phyloP scores from a whole-genome alignment of 2,113 vertebrate genomes.

The Micromys minutus region DNA sequence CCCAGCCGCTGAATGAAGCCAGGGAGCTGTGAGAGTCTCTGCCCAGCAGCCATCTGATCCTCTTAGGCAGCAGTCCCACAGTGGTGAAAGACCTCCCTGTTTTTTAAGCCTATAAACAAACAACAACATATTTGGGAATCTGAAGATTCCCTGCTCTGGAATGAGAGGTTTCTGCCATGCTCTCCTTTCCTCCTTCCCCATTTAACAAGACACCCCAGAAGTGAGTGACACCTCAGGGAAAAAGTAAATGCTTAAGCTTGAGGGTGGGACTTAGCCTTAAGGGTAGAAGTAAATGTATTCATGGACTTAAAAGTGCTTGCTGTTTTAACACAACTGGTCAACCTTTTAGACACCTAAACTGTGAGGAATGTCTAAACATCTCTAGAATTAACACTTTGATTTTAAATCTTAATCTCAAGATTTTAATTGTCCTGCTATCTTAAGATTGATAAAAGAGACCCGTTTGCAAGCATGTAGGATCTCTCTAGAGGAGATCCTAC shows the following conservation, averaged over 20 bases:
- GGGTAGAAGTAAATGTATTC: not conserved
- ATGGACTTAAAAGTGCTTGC: not conserved
- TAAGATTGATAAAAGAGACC: constrained; percentile 64
- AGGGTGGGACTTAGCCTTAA: not conserved
- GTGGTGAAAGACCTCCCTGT: constrained; percentile 75
- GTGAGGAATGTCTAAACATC: constrained; percentile 57
- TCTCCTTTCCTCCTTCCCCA: constrained; percentile 54
- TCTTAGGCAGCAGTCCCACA: constrained; percentile 76
- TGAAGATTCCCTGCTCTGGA: constrained; percentile 74
- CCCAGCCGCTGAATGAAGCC: constrained; percentile 76
- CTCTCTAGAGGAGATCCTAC: not conserved
- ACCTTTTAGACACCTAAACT: constrained; percentile 42
- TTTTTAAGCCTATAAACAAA: constrained; percentile 87
- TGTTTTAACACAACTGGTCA: constrained; percentile 39
- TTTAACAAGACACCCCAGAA: constrained; percentile 61
- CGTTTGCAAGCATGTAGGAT: not conserved
- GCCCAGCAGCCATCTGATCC: constrained; percentile 82
- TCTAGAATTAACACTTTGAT: constrained; percentile 63
- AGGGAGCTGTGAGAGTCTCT: constrained; percentile 71
- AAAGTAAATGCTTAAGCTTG: constrained; percentile 17
- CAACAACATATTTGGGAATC: constrained; percentile 84
- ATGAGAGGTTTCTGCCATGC: constrained; percentile 78
- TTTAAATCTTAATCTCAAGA: constrained; percentile 53
- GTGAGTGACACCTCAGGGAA: constrained; percentile 13
- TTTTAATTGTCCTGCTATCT: constrained; percentile 63